phyloP scores from a whole-genome alignment of 2,888 invertebrate genomes.

The Caradrina kadenii region DNA sequence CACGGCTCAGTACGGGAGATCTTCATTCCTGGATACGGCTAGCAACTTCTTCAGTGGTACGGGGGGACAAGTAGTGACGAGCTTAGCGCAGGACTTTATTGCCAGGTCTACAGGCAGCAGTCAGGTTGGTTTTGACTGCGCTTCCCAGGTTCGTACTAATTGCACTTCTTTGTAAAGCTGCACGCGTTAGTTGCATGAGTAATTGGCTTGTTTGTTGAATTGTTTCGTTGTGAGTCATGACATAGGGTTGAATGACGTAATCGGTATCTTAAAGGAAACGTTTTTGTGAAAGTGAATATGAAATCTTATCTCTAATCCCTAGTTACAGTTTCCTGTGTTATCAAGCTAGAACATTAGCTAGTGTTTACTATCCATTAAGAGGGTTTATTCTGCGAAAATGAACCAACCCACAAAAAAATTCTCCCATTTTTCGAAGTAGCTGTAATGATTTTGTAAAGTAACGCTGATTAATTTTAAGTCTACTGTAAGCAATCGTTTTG shows the following conservation, averaged over 20 bases:
- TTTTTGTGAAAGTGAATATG: not conserved
- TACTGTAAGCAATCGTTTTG: too few species aligned
- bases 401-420: too few species aligned
- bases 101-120: constrained; percentile 93
- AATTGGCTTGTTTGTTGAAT: constrained; percentile 61
- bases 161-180: constrained; percentile 75
- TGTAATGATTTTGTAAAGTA: too few species aligned
- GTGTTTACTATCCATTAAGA: not conserved
- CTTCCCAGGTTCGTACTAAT: constrained; percentile 87
- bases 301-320: not conserved
- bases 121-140: constrained; percentile 92
- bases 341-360: not conserved
- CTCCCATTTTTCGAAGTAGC: too few species aligned
- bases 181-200: constrained; percentile 78
- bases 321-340: not conserved
- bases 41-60: constrained; percentile 84
- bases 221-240: constrained; percentile 47
- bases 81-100: constrained; percentile 92
- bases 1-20: constrained; percentile 76
- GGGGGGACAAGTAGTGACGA: constrained; percentile 89
- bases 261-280: constrained; percentile 8
- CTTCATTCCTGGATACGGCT: constrained; percentile 83
- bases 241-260: constrained; percentile 48
- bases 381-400: too few species aligned
- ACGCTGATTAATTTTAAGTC: too few species aligned